Conservation (phyloP, 2,888 invertebrate species). For the Brachypterus glaber region DNA sequence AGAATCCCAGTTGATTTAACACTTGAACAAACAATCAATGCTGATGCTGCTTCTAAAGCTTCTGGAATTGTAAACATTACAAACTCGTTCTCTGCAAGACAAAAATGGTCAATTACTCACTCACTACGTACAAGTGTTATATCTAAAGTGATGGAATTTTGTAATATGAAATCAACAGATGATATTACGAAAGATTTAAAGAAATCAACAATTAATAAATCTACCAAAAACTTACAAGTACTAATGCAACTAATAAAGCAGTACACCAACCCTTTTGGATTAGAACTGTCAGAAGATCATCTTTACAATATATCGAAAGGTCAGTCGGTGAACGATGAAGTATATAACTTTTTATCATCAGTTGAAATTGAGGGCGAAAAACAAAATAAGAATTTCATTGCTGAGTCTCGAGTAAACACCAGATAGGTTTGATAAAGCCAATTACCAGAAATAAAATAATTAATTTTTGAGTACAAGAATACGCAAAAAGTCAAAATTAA, state of each 20-base stretch:
- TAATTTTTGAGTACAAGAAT: constrained; percentile 21
- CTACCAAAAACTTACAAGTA: constrained; percentile 17
- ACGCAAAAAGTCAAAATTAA: constrained; percentile 22
- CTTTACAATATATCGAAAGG: constrained; percentile 24
- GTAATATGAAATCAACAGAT: constrained; percentile 15
- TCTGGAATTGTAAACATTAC: constrained; percentile 22
- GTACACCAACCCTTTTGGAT: constrained; percentile 22
- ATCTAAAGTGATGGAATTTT: constrained; percentile 14
- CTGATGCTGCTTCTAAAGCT: constrained; percentile 17
- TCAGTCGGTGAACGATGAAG: constrained; percentile 20
- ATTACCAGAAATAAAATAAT: constrained; percentile 23
- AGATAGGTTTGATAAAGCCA: constrained; percentile 24
- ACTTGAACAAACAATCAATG: constrained; percentile 18
- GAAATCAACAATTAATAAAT: constrained; percentile 16
- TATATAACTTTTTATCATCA: constrained; percentile 22
- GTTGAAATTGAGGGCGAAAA: constrained; percentile 22
- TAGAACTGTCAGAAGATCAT: constrained; percentile 19
- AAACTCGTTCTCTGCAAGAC: constrained; percentile 21
- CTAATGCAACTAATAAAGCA: constrained; percentile 19
- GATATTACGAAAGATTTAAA: constrained; percentile 22
- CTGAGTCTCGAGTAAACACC: constrained; percentile 16
- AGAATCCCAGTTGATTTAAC: constrained; percentile 22
- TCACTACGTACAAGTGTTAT: constrained; percentile 19
- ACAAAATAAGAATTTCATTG: constrained; percentile 19
- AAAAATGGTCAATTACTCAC: constrained; percentile 21